Percentiles rank a stretch among this genome's conserved stretches.
Evolutionary conservation across 2,888 invertebrate genomes (phyloP).

Genomic region (Dryomyza anilis): DNA sequence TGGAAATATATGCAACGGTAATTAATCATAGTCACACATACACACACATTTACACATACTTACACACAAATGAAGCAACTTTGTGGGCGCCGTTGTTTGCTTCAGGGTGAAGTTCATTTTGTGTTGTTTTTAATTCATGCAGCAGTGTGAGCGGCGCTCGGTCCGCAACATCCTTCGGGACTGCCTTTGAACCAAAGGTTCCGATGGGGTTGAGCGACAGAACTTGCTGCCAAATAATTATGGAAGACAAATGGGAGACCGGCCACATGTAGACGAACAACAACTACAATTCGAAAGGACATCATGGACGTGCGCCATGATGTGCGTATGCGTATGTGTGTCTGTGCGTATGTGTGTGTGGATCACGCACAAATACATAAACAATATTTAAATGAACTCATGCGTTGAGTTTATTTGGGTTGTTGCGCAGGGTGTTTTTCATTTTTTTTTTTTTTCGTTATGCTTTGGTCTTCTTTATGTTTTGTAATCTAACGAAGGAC

Average conservation of each 20-base stretch:
- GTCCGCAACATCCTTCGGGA: background rate
- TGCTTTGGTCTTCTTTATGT: background rate
- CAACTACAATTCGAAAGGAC: background rate
- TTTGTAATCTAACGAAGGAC: background rate
- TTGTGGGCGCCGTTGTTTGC: slow-evolving; percentile 15
- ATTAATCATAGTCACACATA: slow-evolving; percentile 28
- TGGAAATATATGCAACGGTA: slow-evolving; percentile 31
- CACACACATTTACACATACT: background rate
- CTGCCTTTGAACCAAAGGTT: too few relatives aligned
- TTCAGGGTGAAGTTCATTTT: slow-evolving; percentile 43
- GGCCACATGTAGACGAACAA: background rate
- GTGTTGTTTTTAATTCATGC: background rate
- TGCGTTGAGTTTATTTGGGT: slow-evolving; percentile 7
- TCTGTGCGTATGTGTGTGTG: background rate
- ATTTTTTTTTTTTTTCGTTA: background rate
- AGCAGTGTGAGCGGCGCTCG: background rate
- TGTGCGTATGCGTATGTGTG: slow-evolving; percentile 19
- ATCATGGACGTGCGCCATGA: background rate
- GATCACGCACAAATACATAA: slow-evolving; percentile 6
- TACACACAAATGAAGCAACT: slow-evolving; percentile 9
- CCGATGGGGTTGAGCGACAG: too few relatives aligned
- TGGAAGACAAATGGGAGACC: slow-evolving; percentile 7
- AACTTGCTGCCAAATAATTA: slow-evolving; percentile 18
- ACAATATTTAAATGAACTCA: slow-evolving; percentile 25
- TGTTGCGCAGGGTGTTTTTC: background rate